Evolutionary conservation across 2,113 vertebrate genomes (phyloP).

Genomic region (Lophura nycthemera): DNA sequence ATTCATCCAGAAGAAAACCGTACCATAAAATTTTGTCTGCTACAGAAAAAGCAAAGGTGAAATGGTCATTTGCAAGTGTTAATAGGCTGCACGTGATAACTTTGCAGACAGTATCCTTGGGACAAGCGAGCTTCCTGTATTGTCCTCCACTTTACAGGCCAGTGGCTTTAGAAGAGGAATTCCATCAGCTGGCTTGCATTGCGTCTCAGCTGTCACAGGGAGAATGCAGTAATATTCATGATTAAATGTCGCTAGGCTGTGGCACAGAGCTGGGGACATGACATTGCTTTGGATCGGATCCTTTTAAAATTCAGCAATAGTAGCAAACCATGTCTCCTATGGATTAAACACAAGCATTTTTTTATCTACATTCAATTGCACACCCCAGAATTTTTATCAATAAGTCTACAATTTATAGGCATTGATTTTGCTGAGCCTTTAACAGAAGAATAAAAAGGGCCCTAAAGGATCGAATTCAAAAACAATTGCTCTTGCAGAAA

Average conservation of each 20-base stretch:
- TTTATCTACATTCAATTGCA: constrained; percentile 71
- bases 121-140: too few relatives aligned
- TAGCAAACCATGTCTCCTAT: constrained; percentile 76
- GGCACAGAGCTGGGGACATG: constrained; percentile 69
- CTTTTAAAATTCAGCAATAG: constrained; percentile 78
- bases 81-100: background rate
- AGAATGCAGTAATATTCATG: constrained; percentile 70
- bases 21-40: constrained; percentile 44
- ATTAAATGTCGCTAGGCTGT: constrained; percentile 79
- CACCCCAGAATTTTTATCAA: constrained; percentile 78
- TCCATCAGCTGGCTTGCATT: too few relatives aligned
- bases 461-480: constrained; percentile 69
- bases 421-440: constrained; percentile 74
- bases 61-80: constrained; percentile 44
- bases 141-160: too few relatives aligned
- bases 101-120: too few relatives aligned
- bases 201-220: too few relatives aligned
- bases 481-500: constrained; percentile 74
- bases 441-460: constrained; percentile 67
- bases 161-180: too few relatives aligned
- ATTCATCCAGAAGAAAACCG: constrained; percentile 55
- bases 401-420: constrained; percentile 77
- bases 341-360: constrained; percentile 76
- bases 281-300: constrained; percentile 74
- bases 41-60: constrained; percentile 48